phyloP scores from a whole-genome alignment of 2,113 vertebrate species.

The Tragelaphus buxtoni region DNA sequence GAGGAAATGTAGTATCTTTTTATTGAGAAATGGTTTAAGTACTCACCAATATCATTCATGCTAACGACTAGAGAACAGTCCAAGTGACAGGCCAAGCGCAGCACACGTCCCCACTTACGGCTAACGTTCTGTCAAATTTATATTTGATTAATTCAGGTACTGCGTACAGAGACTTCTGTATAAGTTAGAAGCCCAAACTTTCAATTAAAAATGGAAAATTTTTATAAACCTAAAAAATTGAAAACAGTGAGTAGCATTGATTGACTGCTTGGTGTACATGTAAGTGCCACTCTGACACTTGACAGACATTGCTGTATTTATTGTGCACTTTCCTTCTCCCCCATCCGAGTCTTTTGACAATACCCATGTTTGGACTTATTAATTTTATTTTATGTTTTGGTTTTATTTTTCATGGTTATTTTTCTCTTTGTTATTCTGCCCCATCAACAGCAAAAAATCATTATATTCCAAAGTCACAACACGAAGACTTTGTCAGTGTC shows the following conservation, averaged over 20 bases:
- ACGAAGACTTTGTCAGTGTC: neutral
- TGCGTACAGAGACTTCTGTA: neutral
- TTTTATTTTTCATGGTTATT: neutral
- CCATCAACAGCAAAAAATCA: neutral
- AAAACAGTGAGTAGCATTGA: neutral
- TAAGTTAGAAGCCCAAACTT: neutral
- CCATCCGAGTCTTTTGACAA: neutral
- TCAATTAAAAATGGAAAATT: neutral
- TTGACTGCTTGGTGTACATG: neutral
- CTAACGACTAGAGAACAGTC: neutral
- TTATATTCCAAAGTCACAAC: neutral
- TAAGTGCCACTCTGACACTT: neutral
- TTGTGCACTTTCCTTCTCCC: too few relatives aligned
- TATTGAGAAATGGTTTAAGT: slow-evolving; percentile 20
- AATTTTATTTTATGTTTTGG: neutral
- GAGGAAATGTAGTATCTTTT: neutral
- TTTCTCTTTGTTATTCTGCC: neutral
- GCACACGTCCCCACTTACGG: neutral
- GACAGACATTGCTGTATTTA: neutral
- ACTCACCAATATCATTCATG: neutral
- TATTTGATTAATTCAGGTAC: neutral
- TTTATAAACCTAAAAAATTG: neutral
- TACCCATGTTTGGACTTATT: neutral
- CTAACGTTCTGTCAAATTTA: neutral
- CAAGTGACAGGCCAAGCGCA: neutral